phyloP scores from a whole-genome alignment of 2,888 invertebrate species.

The Drosophila flavopinicola region DNA sequence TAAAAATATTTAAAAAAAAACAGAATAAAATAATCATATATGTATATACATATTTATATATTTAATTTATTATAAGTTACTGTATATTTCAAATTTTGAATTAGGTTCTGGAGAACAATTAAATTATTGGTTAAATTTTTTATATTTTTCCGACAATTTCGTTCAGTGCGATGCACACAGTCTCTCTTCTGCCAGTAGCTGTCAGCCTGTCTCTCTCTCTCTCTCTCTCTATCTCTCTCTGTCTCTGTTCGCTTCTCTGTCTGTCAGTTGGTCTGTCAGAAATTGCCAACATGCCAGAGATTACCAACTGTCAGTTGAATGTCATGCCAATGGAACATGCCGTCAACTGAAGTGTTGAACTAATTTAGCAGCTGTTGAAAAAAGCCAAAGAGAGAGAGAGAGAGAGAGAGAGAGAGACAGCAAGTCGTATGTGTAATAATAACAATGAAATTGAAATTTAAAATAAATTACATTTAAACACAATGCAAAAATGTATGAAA shows the following conservation, averaged over 20 bases:
- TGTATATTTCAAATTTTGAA: no score
- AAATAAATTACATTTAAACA: conserved; percentile 60
- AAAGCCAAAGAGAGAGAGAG: conserved; percentile 44
- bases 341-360: conserved; percentile 84
- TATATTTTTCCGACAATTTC: conserved; percentile 18
- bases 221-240: conserved; percentile 15
- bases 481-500: conserved; percentile 50
- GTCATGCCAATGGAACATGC: conserved; percentile 83
- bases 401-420: conserved; percentile 6
- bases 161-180: conserved; percentile 44
- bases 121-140: no score
- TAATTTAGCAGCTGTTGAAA: conserved; percentile 85
- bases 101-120: no score
- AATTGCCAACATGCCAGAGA: conserved; percentile 83
- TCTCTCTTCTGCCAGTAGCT: conserved; percentile 35
- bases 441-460: conserved; percentile 51
- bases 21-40: no score
- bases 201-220: conserved; percentile 32
- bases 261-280: conserved; percentile 72
- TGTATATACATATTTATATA: no score
- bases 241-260: conserved; percentile 29
- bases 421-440: conserved; percentile 73
- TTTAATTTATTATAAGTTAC: no score
- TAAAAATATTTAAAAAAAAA: no score
- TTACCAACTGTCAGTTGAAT: conserved; percentile 84